A percentile compares a stretch with the other conserved stretches of the same genome.
These are phyloP conservation scores for Apostichopus japonicus DNA, from an alignment of 35 echinoderm and acorn worm genomes.

Conservation along the genomic window DNA sequence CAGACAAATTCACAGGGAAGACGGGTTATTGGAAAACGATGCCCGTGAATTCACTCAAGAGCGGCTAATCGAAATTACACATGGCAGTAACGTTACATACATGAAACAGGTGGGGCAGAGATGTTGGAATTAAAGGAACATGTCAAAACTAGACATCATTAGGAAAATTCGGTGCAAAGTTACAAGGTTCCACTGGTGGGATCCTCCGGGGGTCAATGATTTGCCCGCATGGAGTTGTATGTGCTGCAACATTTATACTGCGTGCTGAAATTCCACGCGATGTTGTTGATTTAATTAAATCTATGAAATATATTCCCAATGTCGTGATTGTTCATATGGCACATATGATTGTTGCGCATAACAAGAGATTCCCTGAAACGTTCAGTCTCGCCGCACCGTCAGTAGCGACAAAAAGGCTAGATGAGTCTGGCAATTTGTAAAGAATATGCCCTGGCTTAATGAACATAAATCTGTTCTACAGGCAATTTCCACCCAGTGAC, in stretches of 20 bases:
- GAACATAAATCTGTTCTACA: neutral
- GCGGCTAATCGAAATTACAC: conserved; percentile 28
- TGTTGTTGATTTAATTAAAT: conserved; percentile 13
- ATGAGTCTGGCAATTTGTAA: neutral
- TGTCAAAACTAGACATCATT: conserved; percentile 8
- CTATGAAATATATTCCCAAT: conserved; percentile 34
- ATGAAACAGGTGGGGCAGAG: conserved; percentile 6
- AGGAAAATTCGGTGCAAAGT: conserved; percentile 27
- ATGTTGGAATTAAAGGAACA: neutral
- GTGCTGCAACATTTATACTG: conserved; percentile 33
- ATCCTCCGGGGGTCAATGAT: conserved; percentile 42
- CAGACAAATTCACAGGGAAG: conserved; percentile 28
- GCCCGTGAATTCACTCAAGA: conserved; percentile 44
- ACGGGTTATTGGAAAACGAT: conserved; percentile 17
- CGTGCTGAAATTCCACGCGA: conserved; percentile 54
- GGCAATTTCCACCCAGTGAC: neutral
- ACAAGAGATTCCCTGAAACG: conserved; percentile 46
- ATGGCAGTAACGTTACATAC: conserved; percentile 18
- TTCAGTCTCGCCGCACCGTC: conserved; percentile 41
- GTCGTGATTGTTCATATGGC: conserved; percentile 64
- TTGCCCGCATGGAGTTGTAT: conserved; percentile 55
- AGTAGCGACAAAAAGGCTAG: neutral
- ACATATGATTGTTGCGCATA: conserved; percentile 20
- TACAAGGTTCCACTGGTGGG: conserved; percentile 45
- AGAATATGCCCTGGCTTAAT: neutral